Evolutionary conservation across 64 coral and sea anemone species (phyloP).

Genomic region (Stichodactyla helianthus): DNA sequence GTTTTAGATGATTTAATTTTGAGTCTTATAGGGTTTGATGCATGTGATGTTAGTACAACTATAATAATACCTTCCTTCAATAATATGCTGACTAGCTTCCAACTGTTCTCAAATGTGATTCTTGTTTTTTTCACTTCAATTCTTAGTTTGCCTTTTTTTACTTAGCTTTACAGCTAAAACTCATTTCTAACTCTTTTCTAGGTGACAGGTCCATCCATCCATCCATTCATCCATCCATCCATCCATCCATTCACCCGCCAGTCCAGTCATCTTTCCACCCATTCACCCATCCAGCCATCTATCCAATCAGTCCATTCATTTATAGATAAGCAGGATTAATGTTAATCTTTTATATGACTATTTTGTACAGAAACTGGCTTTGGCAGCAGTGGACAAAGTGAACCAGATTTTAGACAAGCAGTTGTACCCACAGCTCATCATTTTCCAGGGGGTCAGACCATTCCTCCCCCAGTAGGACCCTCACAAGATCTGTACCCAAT

Average conservation of each 20-base stretch:
- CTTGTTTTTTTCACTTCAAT: too few species aligned
- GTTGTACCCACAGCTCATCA: conserved; percentile 85
- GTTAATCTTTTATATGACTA: background rate
- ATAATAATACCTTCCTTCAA: too few species aligned
- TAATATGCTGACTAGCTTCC: too few species aligned
- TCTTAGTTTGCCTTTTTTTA: too few species aligned
- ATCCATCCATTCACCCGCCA: background rate
- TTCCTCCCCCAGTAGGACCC: conserved; percentile 54
- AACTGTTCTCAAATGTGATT: too few species aligned
- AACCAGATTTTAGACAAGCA: conserved; percentile 76
- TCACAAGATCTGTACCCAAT: conserved; percentile 58
- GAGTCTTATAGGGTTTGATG: too few species aligned
- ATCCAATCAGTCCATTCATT: background rate
- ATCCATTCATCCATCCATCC: too few species aligned
- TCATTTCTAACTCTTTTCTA: too few species aligned
- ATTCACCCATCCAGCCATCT: background rate
- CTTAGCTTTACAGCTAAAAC: too few species aligned
- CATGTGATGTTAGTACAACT: too few species aligned
- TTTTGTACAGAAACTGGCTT: conserved; percentile 21
- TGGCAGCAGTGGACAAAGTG: conserved; percentile 55
- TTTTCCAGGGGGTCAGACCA: conserved; percentile 85
- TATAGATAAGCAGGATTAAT: background rate
- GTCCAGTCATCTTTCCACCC: background rate
- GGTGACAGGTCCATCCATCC: too few species aligned
- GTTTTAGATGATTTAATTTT: too few species aligned